A percentile compares a stretch with the other conserved stretches of the same genome.
Evolutionary conservation across 2,888 invertebrate genomes (phyloP).

Genomic region (Rhyacophila evoluta): DNA sequence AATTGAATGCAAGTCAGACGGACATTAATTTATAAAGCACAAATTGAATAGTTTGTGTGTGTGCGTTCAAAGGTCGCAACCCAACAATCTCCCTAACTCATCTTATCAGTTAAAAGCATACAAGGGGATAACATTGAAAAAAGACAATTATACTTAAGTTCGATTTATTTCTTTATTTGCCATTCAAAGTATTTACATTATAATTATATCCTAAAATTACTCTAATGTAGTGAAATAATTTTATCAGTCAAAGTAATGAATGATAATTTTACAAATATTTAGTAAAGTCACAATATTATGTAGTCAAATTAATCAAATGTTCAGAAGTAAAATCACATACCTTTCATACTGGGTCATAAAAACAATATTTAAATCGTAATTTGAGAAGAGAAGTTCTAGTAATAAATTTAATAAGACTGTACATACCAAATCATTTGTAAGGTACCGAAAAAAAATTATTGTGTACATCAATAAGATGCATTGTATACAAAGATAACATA

Average conservation of each 20-base stretch:
- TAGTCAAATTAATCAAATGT: not conserved
- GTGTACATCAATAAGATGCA: no score
- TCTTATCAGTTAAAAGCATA: conserved; percentile 33
- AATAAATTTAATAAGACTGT: not conserved
- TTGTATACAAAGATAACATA: no score
- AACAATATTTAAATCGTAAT: not conserved
- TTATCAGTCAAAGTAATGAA: not conserved
- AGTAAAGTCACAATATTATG: not conserved
- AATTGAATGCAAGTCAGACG: conserved; percentile 46
- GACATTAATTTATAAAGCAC: not conserved
- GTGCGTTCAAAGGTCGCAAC: conserved; percentile 11
- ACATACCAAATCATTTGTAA: no score
- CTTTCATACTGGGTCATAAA: not conserved
- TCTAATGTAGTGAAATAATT: not conserved
- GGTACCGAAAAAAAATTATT: no score
- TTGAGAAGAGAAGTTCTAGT: not conserved
- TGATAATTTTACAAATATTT: conserved; percentile 7
- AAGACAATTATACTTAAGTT: not conserved
- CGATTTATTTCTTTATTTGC: not conserved
- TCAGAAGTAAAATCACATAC: not conserved
- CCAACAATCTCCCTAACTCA: conserved; percentile 29
- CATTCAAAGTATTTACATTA: conserved; percentile 10
- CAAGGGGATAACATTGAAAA: conserved; percentile 26
- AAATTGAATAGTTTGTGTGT: not conserved
- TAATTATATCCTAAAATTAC: not conserved